Conservation (phyloP, 2,888 invertebrate species). For the Caenorhabditis macrosperma region DNA sequence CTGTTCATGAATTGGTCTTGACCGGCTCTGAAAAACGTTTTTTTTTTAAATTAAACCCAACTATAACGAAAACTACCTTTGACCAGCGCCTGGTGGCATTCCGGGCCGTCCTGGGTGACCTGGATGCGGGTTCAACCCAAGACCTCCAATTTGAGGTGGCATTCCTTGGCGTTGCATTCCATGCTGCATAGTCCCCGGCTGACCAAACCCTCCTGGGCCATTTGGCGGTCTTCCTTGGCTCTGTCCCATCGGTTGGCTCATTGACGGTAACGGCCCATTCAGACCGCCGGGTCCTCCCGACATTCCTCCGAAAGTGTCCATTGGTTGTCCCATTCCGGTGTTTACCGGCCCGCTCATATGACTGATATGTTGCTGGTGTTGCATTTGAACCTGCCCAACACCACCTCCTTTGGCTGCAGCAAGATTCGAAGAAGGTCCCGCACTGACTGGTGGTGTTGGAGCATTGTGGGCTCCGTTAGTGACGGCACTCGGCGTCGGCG, state of each 20-base stretch:
- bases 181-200: conserved; percentile 15
- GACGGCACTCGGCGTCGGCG: conserved; percentile 26
- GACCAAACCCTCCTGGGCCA: conserved; percentile 29
- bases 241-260: conserved; percentile 19
- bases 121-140: conserved; percentile 35
- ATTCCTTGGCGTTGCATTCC: conserved; percentile 8
- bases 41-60: neutral
- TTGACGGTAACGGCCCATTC: conserved; percentile 21
- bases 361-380: conserved; percentile 23
- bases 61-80: conserved; percentile 6
- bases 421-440: neutral
- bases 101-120: conserved; percentile 46
- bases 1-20: neutral
- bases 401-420: conserved; percentile 75
- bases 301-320: neutral
- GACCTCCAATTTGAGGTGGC: conserved; percentile 4
- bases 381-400: conserved; percentile 78
- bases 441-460: conserved; percentile 34
- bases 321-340: conserved; percentile 17
- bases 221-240: conserved; percentile 9
- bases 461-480: conserved; percentile 30
- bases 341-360: conserved; percentile 33
- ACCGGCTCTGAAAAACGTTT: neutral
- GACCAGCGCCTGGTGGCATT: conserved; percentile 6
- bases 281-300: conserved; percentile 1